Base-by-base conservation (phyloP, 2,888 invertebrate genomes). In the Argynnis bischoffii region DNA sequence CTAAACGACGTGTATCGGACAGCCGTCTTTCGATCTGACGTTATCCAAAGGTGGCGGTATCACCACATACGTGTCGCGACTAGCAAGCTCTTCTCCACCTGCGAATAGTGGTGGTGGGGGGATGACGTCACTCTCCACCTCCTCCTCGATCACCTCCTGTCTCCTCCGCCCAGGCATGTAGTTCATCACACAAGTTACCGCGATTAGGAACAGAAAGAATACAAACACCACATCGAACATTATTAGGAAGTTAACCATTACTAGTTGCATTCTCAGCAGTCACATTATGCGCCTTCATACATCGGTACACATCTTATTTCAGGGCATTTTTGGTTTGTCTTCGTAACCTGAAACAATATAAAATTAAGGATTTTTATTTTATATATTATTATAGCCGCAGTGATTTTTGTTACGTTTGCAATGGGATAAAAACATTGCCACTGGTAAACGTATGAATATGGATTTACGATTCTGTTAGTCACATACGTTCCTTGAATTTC, bases 151-250 rank as follows among this genome's bases (percentile, higher is more conserved):
- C 71, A 87, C 94, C 79, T 88, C 93, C 76, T 89, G 94, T 78
- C 81, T 89, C 85, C 85, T 88, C 70, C 84, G 82, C 21, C 95
- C 95, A 51, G 96, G 96, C 89, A 96, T 94, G 87, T 96, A 97
- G 89, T 96, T 96, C 86, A 96, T 95, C 79, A 96, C 93, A 84
- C 96, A 96, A 76, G 96, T 96, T 79, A 97, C 96, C 76, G 96
- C 96, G 82, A 96, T 95, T 86, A 97, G 95, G 92, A 97, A 96
- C 86, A 97, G 93, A 93, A 97, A 96, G 92, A 96, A 96, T 92
- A 96, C 94, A 94, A 97, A 97, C 91, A 96, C 96, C 89, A 96
- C 95, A 93, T 97, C 96, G 94, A 97, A 97, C 96, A 96, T 96
- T 94, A 96, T 95, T 89, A 97, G 94, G 83, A 96, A 96, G 93